Evolutionary conservation across 2,797 vertebrate species (phyloP), one percentile per base, ranked within the genome.

Genomic region (Danio tinwini): DNA sequence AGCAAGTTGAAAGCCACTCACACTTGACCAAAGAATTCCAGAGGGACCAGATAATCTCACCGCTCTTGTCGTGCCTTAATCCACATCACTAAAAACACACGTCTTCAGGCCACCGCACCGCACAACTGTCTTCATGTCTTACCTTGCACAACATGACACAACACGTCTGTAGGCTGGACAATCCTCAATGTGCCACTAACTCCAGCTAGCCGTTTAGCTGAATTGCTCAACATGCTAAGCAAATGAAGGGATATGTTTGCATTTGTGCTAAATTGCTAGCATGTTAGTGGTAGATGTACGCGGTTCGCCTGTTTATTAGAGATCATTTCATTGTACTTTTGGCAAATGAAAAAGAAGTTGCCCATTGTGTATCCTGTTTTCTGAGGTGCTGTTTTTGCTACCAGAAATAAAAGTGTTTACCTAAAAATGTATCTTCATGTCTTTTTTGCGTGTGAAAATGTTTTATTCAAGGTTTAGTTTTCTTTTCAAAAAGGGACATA

Each of bases 301-400:
- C 86, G 76, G 76, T 86, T 86, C 88, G 86, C 89, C 88, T 78
- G 83, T 87, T 88, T 87, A 86, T 82, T 91, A 91, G 88, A 92
- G 87, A 90, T 89, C 84, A 88, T 88, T 87, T 87, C 85, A 89
- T 86, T 79, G 81, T 86, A 83, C 90, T 1, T 85, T 82, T 90
- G 85, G 85, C 90, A 88, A 74, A 64, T 81, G 72, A 81, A 59
- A 85, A 82, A 90, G 87, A 91, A 83, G 78, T 84, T 82, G 81
- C 86, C 88, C 84, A 84, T 77, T 44, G 77, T 83, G 88, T 81
- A 86, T 69, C 65, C 86, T 88, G 85, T 87, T 87, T 85, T 88
- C 88, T 78, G 84, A 90, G 92, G 92, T 93, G 93, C 92, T 93
- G 89, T 91, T 93, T 94, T 93, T 93, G 91, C 91, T 93, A 94